These are phyloP conservation scores for Emydocephalus ijimae DNA, from an alignment of 2,113 vertebrate species.

Conservation along the genomic window DNA sequence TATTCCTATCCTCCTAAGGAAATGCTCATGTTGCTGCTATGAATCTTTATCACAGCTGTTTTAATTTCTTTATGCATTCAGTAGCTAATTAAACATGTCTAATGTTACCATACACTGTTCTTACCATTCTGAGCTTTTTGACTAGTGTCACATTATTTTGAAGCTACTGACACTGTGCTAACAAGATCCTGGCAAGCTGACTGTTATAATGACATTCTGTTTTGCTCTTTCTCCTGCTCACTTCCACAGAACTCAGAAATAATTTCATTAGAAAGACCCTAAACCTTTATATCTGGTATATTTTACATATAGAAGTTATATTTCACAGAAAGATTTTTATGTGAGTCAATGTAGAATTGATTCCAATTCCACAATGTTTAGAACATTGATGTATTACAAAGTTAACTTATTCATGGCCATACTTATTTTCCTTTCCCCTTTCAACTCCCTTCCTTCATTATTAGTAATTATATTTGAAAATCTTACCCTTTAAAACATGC, in stretches of 20 bases:
- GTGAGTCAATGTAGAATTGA: neutral
- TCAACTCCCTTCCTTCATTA: neutral
- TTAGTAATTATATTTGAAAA: neutral
- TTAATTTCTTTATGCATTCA: neutral
- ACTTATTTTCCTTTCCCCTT: neutral
- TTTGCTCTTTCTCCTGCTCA: neutral
- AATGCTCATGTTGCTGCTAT: neutral
- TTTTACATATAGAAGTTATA: neutral
- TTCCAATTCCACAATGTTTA: neutral
- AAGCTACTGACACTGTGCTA: slow-evolving; percentile 13
- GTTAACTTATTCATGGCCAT: slow-evolving; percentile 9
- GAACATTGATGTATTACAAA: slow-evolving; percentile 26
- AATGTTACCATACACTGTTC: neutral
- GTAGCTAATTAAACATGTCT: slow-evolving; percentile 7
- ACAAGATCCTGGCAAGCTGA: neutral
- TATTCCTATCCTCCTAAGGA: neutral
- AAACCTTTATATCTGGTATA: neutral
- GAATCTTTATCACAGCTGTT: neutral
- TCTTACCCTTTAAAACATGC: slow-evolving; percentile 19
- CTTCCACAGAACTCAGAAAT: neutral
- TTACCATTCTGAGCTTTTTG: neutral
- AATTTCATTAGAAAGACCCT: neutral
- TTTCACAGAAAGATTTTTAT: neutral
- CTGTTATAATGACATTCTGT: neutral
- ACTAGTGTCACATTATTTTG: neutral